Base-by-base conservation (phyloP, 2,113 vertebrate species). In the Corythaeola cristata region DNA sequence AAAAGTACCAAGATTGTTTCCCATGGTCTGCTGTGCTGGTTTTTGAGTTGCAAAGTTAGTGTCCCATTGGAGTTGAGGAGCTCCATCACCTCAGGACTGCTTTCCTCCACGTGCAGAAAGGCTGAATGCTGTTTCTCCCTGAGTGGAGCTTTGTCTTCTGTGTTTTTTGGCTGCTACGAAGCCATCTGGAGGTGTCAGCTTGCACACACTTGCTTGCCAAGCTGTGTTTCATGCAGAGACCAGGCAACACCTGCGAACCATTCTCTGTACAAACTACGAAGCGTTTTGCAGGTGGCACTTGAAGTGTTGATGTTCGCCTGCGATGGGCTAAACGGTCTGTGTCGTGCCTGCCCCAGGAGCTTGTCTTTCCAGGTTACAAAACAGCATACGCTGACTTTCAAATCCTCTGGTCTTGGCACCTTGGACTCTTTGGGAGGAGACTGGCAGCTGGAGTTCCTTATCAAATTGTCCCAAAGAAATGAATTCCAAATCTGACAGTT, bases 91-190 rank as follows among this genome's bases (percentile, higher is more conserved):
- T 30, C 14, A 23, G 33, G 23, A 18, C 5, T 24, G 18, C 55
- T 37, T 56, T 50, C 9, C 13, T 39, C 11, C 68, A 1, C 0
- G 0, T 19, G 13, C 67, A 11, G 71, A 66, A 35, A 21, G 12
- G 19, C 32, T 11, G 52, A 63, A 18, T 3, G 3, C 50, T 35
- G 5, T 53, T 77, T 37, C 13, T 82, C 13, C 5, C 20, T 3
- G 12, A 19, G 35, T 1, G 5, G 16, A 73, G n/a, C 72, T 89
- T 19, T 84, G 50, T 76, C 26, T 76, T 55, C 47, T 5, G 7
- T 0, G 6, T 5, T 16, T 15, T 81, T 26, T 18, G 75, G 67
- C 82, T 63, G 93, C 75, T 69, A 10, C 3, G 20, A 74, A 75
- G 47, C 89, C 93, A 72, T 69, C 73, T 82, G 88, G 82, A 90